Conservation (phyloP, 2,797 vertebrate genomes). For the Pristis pectinata region DNA sequence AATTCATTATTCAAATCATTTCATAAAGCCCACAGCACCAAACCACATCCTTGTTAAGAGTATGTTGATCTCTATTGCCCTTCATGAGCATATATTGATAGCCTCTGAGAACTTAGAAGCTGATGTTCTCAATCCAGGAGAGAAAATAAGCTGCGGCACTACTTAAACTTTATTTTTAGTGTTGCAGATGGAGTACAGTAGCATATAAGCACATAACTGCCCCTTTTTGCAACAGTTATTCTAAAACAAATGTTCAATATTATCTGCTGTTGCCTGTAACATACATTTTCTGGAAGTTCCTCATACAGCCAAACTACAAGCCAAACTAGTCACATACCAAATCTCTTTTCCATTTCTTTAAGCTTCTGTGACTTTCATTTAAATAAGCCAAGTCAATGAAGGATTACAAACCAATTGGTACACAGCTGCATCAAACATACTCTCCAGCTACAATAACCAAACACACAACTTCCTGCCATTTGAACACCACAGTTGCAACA, state of each 20-base stretch:
- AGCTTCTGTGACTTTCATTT: not conserved
- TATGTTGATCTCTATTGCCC: not conserved
- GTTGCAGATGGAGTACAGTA: not conserved
- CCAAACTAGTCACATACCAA: slow-evolving; percentile 16
- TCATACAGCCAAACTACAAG: slow-evolving; percentile 28
- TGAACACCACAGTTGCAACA: not conserved
- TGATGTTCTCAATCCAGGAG: not conserved
- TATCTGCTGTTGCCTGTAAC: not conserved
- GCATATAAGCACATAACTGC: not conserved
- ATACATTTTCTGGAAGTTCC: not conserved
- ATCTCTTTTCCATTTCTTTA: slow-evolving; percentile 35
- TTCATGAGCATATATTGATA: not conserved
- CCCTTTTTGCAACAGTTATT: not conserved
- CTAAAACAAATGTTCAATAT: not conserved
- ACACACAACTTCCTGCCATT: not conserved
- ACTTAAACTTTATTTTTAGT: not conserved
- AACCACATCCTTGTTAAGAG: not conserved
- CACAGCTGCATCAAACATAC: not conserved
- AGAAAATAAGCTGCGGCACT: not conserved
- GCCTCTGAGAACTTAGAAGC: not conserved
- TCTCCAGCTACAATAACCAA: not conserved
- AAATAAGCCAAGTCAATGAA: not conserved
- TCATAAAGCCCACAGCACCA: not conserved
- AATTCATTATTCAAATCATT: not conserved
- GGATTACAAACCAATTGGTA: not conserved